phyloP scores from a whole-genome alignment of 2,797 vertebrate genomes.

The Nothura maculosa region DNA sequence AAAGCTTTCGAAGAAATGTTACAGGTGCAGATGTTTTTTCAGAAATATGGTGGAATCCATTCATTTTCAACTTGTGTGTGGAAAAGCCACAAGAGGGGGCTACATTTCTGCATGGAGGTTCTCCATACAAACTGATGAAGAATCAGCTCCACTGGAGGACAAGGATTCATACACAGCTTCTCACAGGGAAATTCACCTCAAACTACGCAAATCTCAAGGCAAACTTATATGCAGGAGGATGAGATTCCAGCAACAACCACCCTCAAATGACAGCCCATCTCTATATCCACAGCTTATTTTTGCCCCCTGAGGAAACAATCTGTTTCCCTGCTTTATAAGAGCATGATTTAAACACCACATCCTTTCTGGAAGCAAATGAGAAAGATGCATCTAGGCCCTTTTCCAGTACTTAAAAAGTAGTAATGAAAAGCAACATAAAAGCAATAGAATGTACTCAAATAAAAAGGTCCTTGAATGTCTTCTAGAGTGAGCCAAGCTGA shows the following conservation, averaged over 20 bases:
- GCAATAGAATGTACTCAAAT: background rate
- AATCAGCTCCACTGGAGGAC: background rate
- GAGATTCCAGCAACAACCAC: background rate
- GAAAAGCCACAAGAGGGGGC: constrained; percentile 32
- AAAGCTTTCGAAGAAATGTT: background rate
- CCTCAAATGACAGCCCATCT: background rate
- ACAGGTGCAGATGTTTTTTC: background rate
- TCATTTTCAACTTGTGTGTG: background rate
- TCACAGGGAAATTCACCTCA: background rate
- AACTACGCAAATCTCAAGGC: background rate
- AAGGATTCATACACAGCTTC: background rate
- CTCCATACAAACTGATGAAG: background rate
- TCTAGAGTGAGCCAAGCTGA: background rate
- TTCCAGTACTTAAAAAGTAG: background rate
- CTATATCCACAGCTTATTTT: background rate
- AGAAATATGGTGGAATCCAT: background rate
- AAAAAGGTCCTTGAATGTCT: background rate
- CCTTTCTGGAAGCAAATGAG: background rate
- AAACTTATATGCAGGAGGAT: background rate
- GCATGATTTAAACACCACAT: background rate
- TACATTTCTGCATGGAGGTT: background rate
- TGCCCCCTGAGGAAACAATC: background rate
- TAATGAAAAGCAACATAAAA: background rate
- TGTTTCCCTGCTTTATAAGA: background rate
- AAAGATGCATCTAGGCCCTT: background rate